Base-by-base conservation (phyloP, 1,140 invertebrate genomes). In the Macrobrachium rosenbergii region DNA sequence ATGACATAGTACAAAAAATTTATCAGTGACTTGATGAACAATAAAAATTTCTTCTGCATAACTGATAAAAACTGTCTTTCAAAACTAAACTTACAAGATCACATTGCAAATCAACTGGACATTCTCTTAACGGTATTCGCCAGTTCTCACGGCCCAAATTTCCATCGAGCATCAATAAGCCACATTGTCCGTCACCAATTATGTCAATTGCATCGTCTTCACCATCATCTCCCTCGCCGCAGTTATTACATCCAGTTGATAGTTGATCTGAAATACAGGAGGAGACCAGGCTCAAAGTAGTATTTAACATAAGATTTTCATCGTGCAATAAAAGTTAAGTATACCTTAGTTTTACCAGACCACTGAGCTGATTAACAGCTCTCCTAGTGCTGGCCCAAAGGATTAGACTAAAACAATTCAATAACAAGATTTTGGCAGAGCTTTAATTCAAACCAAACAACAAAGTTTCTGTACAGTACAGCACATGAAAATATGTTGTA, bases 101-200 rank as follows among this genome's bases (percentile, higher is more conserved):
- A 88, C 87, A 88, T 67, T 88, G 82, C 58, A 88, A 16, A 52
- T 84, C 82, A 60, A 83, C 64, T n/a, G 77, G 82, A 60, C 87
- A 88, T 76, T 88, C 87, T 37, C 69, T 62, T 5, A 88, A 67
- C 8, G 82, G 76, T 17, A 84, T 64, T 21, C 82, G 82, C 87
- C 87, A 88, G 16, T 84, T 88, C 60, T 83, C 67, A 72, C 77
- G 28, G 0, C 87, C 87, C 59, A 83, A 63, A 28, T 88, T 84
- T 5, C 82, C 87, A 63, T 88, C 87, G n/a, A 88, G 64, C 82
- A 83, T 84, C n/a, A 83, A 62, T 62, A 88, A 78, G 37, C 87
- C 87, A 84, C 87, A 88, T 43, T 79, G 84, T 16, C 77, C 78
- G 45, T 82, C 79, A 64, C 69, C 59, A 45, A 28, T 52, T 52